These are phyloP conservation scores for Microcebus griseorufus DNA, from an alignment of 2,113 vertebrate species.

Conservation along the genomic window DNA sequence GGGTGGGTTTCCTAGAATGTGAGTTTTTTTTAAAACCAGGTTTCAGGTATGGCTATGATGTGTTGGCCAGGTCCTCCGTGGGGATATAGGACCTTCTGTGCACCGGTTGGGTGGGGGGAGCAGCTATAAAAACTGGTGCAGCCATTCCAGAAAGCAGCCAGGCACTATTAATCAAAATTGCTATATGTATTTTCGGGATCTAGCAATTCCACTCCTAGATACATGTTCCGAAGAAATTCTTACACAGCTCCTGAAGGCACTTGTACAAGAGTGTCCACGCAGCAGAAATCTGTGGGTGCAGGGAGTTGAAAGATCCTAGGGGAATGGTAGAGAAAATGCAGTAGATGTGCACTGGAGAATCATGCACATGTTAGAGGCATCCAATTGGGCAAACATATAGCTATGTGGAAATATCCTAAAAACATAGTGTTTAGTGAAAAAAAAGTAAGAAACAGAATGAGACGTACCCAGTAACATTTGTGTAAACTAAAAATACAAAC, in stretches of 20 bases:
- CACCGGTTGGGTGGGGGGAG: accelerated
- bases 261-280: accelerated
- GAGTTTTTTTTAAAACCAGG: background rate
- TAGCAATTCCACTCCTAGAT: background rate
- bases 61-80: background rate
- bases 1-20: background rate
- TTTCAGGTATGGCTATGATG: background rate
- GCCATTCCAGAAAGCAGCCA: background rate
- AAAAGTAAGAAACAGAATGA: background rate
- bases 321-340: background rate
- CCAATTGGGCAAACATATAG: accelerated
- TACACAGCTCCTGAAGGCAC: background rate
- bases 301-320: background rate
- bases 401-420: background rate
- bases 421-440: background rate
- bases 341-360: background rate
- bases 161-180: background rate
- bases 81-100: background rate
- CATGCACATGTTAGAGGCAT: background rate
- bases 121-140: background rate
- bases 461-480: background rate
- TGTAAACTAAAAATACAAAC: background rate
- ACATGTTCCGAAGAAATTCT: background rate
- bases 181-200: background rate
- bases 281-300: background rate